Conservation (phyloP, 1,140 invertebrate genomes). For the Drosophila rhopaloa region DNA sequence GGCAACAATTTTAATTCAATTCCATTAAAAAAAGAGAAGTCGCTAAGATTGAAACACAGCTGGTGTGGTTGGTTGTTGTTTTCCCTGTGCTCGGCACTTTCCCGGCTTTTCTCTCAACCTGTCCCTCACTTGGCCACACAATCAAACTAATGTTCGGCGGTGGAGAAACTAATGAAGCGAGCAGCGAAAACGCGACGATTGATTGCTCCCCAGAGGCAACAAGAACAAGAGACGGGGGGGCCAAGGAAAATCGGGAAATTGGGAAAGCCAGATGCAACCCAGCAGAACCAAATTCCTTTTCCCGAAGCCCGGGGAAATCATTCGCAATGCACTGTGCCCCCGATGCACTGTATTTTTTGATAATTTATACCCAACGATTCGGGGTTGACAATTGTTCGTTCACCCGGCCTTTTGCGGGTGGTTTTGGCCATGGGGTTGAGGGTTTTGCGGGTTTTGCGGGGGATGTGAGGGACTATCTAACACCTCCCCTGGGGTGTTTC, state of each 20-base stretch:
- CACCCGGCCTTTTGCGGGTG: constrained; percentile 1
- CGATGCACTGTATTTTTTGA: constrained; percentile 60
- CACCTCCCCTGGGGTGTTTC: constrained; percentile 55
- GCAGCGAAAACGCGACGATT: constrained; percentile 77
- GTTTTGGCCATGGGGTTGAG: not conserved
- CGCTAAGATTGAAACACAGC: constrained; percentile 66
- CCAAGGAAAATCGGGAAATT: constrained; percentile 16
- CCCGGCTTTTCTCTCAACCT: constrained; percentile 12
- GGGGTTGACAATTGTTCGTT: constrained; percentile 34
- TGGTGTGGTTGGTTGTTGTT: constrained; percentile 48
- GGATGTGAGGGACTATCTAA: not conserved
- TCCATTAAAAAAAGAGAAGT: constrained; percentile 68
- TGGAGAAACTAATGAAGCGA: constrained; percentile 77
- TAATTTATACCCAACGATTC: constrained; percentile 59
- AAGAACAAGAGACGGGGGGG: constrained; percentile 37
- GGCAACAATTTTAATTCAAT: constrained; percentile 80
- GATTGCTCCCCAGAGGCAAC: constrained; percentile 77
- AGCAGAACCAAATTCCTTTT: constrained; percentile 41
- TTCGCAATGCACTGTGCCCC: constrained; percentile 31
- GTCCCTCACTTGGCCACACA: constrained; percentile 36
- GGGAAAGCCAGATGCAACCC: constrained; percentile 56
- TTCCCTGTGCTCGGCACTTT: constrained; percentile 6
- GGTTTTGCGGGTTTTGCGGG: too few relatives aligned
- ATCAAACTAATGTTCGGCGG: constrained; percentile 71
- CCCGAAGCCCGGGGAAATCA: not conserved